Percentiles rank a stretch among this genome's conserved stretches.
phyloP scores from a whole-genome alignment of 2,888 invertebrate species.

The Drosophila testacea region DNA sequence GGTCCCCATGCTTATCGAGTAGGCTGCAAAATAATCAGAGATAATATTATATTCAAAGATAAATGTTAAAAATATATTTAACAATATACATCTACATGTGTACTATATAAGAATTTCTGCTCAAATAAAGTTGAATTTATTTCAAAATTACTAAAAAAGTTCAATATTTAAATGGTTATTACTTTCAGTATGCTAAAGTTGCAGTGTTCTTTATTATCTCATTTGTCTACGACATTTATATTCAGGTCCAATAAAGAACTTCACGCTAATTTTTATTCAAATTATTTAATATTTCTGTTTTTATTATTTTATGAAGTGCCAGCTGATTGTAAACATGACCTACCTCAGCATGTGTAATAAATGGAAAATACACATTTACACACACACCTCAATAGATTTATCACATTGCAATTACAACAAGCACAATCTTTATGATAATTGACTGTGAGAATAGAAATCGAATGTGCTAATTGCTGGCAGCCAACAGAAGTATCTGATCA shows the following conservation, averaged over 20 bases:
- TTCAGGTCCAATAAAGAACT: conserved; percentile 13
- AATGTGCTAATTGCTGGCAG: conserved; percentile 72
- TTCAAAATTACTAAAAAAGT: not conserved
- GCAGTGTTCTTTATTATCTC: not conserved
- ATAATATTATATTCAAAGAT: conserved; percentile 22
- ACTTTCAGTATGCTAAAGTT: not conserved
- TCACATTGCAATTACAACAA: conserved; percentile 65
- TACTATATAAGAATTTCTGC: conserved; percentile 22
- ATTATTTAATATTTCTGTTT: conserved; percentile 8
- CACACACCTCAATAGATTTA: conserved; percentile 64
- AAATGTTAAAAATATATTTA: conserved; percentile 13
- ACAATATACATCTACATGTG: conserved; percentile 14
- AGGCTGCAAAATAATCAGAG: conserved; percentile 28
- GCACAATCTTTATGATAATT: conserved; percentile 67
- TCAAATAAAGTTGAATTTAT: conserved; percentile 57
- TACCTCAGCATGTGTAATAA: conserved; percentile 67
- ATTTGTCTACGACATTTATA: not conserved
- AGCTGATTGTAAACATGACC: conserved; percentile 71
- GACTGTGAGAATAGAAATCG: conserved; percentile 70
- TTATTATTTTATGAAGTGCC: conserved; percentile 30
- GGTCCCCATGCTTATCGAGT: conserved; percentile 45
- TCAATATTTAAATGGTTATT: not conserved
- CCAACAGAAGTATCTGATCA: conserved; percentile 54
- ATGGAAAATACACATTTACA: conserved; percentile 29
- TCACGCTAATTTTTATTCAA: not conserved